A percentile compares a stretch with the other conserved stretches of the same genome.
Conservation (phyloP, 2,888 invertebrate genomes). For the Polydrusus tereticollis region DNA sequence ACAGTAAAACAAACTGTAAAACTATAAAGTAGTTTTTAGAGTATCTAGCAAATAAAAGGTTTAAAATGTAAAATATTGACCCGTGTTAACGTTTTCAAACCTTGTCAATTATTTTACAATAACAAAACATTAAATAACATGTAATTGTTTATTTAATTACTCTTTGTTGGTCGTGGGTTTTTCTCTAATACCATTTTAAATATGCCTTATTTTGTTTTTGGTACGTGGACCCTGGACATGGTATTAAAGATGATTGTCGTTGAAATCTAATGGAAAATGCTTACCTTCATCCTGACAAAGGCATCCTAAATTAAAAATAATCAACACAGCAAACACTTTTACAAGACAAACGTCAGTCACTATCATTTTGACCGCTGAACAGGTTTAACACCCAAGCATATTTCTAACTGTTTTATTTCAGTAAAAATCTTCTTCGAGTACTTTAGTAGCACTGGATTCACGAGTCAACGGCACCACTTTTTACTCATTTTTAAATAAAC, state of each 20-base stretch:
- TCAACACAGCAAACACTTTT: constrained; percentile 25
- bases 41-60: too few species aligned
- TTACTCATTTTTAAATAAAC: constrained; percentile 1
- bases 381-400: constrained; percentile 8
- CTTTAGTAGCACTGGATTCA: constrained; percentile 10
- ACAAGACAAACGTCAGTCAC: constrained; percentile 8
- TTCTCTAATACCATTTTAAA: background rate
- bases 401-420: constrained; percentile 19
- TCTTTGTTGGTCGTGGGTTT: background rate
- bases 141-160: background rate
- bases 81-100: too few species aligned
- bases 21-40: too few species aligned
- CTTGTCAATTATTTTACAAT: background rate
- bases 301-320: constrained; percentile 6
- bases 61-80: too few species aligned
- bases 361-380: constrained; percentile 7
- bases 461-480: constrained; percentile 11
- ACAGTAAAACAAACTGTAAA: too few species aligned
- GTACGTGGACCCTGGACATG: background rate
- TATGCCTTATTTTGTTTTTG: background rate
- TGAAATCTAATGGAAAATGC: background rate
- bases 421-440: constrained; percentile 13
- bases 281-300: constrained; percentile 30
- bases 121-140: background rate
- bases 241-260: background rate